Base-by-base conservation (phyloP, 2,888 invertebrate genomes). In the Cosmia trapezina region DNA sequence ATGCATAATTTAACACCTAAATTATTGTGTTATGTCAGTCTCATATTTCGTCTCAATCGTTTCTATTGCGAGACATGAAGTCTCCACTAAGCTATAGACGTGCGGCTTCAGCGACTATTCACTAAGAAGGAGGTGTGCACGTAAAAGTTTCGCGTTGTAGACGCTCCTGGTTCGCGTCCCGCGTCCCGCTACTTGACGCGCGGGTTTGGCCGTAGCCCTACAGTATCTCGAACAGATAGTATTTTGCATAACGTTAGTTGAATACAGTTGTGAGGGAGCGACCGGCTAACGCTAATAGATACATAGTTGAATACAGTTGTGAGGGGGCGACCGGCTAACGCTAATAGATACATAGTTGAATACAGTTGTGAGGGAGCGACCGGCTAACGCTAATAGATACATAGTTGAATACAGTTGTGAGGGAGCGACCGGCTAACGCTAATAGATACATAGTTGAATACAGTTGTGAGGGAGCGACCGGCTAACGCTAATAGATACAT, bases 231-330 rank as follows among this genome's bases (percentile, higher is more conserved):
- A 45, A 61, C 45, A 41, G 22, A 19, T 49, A 49, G 19, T 56
- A 56, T 54, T 49, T 60, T 9, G 59, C 51, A 54, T 41, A 67
- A 53, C 17, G 6, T 45, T 12, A 37, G 28, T 51, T 28, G 49
- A 33, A 60, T 43, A 45, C 61, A 51, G 49, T 41, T 28, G 33
- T 64, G 56, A 22, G 12, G 12, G 17, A 14, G 4, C 17, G 43
- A 22, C 47, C 49, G 37, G 11, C 41, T n/a, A 45, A 45, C 28
- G 8, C 41, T 41, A 37, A 5, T 37, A 51, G 1, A 19, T n/a
- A 71, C 22, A 28, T 37, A n/a, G 9, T 69, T 64, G 17, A n/a
- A n/a, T n/a, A n/a, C n/a, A n/a, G n/a, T n/a, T n/a, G 45, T 64
- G 56, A 22, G 12, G 12, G 17, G 12, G 4, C 17, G 43, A 22